phyloP scores from a whole-genome alignment of 2,113 vertebrate genomes.

The Psettodes erumei region DNA sequence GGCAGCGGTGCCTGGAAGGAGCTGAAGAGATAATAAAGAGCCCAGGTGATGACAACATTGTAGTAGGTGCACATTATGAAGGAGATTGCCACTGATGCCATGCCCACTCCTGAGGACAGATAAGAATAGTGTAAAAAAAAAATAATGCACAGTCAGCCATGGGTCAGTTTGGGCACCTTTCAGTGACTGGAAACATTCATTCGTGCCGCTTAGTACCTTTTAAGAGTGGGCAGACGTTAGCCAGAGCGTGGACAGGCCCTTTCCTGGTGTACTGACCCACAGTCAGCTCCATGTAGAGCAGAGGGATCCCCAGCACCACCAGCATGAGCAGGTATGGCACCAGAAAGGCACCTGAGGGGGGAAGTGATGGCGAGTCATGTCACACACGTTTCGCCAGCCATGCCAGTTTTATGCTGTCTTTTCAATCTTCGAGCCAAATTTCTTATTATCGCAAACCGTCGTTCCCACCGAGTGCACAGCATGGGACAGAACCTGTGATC shows the following conservation, averaged over 20 bases:
- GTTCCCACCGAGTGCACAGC: background rate
- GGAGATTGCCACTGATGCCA: constrained; percentile 84
- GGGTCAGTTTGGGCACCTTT: background rate
- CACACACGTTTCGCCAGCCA: background rate
- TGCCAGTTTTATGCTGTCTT: background rate
- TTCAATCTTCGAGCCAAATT: constrained; percentile 46
- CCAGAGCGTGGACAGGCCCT: constrained; percentile 81
- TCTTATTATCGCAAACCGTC: background rate
- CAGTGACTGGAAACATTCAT: background rate
- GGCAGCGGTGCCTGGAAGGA: constrained; percentile 81
- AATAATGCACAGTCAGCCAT: background rate
- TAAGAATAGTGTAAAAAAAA: background rate
- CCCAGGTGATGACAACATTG: constrained; percentile 84
- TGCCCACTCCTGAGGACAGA: constrained; percentile 78
- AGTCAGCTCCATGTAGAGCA: constrained; percentile 84
- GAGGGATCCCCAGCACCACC: constrained; percentile 81
- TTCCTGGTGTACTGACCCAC: constrained; percentile 80
- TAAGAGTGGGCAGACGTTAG: constrained; percentile 79
- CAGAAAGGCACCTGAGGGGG: constrained; percentile 82
- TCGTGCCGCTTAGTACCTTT: constrained; percentile 74
- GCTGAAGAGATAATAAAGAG: constrained; percentile 84
- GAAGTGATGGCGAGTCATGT: background rate
- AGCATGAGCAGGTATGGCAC: constrained; percentile 85
- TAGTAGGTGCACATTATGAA: constrained; percentile 86
- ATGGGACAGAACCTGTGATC: background rate